Percentiles rank a stretch among this genome's conserved stretches.
Evolutionary conservation across 2,888 invertebrate genomes (phyloP).

Genomic region (Phasia obesa): DNA sequence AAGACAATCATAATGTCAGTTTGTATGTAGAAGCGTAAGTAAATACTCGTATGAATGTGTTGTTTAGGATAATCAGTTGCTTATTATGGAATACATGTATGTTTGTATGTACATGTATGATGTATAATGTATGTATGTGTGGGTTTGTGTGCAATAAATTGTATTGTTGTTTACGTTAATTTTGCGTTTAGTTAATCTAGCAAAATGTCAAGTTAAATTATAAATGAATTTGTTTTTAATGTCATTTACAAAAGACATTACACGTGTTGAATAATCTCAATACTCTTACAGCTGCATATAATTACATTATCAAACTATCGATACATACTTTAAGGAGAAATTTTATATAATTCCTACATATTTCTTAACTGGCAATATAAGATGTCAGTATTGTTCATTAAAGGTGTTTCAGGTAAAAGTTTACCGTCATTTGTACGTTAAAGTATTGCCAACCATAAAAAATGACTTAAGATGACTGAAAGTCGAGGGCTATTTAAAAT

Average conservation of each 20-base stretch:
- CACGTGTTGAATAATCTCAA: not conserved
- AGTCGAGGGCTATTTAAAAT: too few species aligned
- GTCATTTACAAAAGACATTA: not conserved
- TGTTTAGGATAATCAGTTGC: conserved; percentile 19
- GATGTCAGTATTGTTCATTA: too few species aligned
- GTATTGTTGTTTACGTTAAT: conserved; percentile 5
- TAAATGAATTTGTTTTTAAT: conserved; percentile 33
- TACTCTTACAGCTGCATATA: not conserved
- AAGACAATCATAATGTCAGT: conserved; percentile 16
- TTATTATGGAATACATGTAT: conserved; percentile 15
- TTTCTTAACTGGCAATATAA: too few species aligned
- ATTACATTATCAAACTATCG: not conserved
- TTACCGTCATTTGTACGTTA: too few species aligned
- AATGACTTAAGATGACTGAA: too few species aligned
- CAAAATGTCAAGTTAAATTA: conserved; percentile 34
- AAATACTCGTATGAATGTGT: not conserved
- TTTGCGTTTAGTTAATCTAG: conserved; percentile 1
- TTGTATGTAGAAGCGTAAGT: not conserved
- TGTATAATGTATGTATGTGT: not conserved
- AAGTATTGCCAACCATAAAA: too few species aligned
- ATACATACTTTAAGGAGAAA: not conserved
- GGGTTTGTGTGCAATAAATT: not conserved
- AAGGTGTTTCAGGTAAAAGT: too few species aligned
- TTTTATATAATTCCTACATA: too few species aligned
- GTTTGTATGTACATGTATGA: not conserved